A percentile compares a stretch with the other conserved stretches of the same genome.
Evolutionary conservation across 92 coral and sea anemone genomes (phyloP).

Genomic region (Micromussa lordhowensis): DNA sequence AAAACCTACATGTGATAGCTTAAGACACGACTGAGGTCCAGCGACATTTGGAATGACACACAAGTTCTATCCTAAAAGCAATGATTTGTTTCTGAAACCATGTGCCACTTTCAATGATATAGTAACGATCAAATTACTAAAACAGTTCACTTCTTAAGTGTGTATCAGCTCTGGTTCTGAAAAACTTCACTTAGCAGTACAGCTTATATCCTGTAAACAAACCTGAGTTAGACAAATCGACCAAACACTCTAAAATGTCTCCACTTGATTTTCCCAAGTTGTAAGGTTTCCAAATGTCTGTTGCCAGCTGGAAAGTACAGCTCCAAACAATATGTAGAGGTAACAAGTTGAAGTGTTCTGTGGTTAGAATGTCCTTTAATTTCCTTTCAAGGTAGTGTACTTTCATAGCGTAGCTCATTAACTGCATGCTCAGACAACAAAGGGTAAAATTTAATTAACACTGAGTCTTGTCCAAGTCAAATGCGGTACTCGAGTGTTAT

Average conservation of each 20-base stretch:
- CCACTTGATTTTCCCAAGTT: background rate
- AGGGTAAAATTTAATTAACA: slow-evolving; percentile 7
- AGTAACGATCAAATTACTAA: background rate
- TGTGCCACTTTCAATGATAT: background rate
- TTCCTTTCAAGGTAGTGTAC: background rate
- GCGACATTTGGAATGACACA: background rate
- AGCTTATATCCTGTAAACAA: background rate
- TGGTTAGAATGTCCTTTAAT: background rate
- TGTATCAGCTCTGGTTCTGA: background rate
- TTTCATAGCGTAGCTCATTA: slow-evolving; percentile 14
- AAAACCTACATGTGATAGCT: background rate
- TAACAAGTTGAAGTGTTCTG: background rate
- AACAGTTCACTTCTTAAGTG: no score
- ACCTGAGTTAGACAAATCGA: slow-evolving; percentile 10
- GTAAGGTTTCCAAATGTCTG: background rate
- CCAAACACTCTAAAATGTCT: background rate
- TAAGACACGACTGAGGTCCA: no score
- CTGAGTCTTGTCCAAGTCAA: background rate
- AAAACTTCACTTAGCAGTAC: background rate
- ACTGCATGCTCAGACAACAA: slow-evolving; percentile 4
- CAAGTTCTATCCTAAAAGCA: background rate
- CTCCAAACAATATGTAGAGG: background rate
- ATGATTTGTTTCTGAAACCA: background rate
- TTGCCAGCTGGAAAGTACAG: background rate
- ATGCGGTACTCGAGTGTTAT: slow-evolving; percentile 27